These are phyloP conservation scores for Bryconaethiops microstoma DNA, from an alignment of 2,797 vertebrate species.

Conservation along the genomic window DNA sequence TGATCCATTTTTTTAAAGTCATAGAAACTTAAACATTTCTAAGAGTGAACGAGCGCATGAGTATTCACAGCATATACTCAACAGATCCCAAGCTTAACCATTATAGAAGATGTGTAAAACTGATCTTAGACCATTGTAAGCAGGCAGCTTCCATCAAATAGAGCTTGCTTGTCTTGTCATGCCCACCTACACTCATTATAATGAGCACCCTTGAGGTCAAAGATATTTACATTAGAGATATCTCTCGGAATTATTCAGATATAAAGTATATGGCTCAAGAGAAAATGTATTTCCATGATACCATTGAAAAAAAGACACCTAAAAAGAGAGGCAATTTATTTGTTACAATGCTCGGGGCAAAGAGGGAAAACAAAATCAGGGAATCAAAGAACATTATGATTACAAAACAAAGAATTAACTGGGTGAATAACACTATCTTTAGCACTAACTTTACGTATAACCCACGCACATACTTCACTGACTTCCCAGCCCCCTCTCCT, in stretches of 20 bases:
- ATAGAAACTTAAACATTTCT: too few relatives aligned
- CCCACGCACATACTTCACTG: neutral
- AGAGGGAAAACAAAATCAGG: too few relatives aligned
- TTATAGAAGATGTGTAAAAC: neutral
- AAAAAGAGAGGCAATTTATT: neutral
- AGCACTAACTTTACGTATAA: neutral
- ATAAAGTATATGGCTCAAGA: neutral
- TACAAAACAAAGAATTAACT: neutral
- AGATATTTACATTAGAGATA: neutral
- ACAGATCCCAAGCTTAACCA: neutral
- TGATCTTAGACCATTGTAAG: neutral
- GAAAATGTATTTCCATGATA: neutral
- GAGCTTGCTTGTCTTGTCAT: neutral
- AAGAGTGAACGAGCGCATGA: neutral
- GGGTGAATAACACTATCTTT: neutral
- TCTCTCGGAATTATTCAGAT: neutral
- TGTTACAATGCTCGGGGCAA: neutral
- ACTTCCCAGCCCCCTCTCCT: slow-evolving; percentile 30
- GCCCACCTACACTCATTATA: neutral
- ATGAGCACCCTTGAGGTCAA: neutral
- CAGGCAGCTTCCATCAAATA: neutral
- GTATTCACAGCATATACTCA: slow-evolving; percentile 4
- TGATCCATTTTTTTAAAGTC: too few relatives aligned
- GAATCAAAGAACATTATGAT: neutral
- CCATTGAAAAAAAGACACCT: too few relatives aligned